Conservation (phyloP, 2,797 vertebrate species). For the Lithobates pipiens region DNA sequence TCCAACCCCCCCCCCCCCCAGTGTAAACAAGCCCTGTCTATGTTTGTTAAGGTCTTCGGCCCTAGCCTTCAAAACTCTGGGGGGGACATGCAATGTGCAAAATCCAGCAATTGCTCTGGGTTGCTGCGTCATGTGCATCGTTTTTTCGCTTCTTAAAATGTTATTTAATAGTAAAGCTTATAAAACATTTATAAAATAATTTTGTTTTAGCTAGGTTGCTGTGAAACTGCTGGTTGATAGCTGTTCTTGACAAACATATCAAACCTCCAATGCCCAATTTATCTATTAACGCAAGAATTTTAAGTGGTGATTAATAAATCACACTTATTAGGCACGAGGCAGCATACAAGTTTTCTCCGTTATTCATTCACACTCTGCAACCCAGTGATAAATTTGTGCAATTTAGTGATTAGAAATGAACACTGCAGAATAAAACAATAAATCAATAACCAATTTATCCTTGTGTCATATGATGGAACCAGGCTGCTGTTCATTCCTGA, state of each 20-base stretch:
- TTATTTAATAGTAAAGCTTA: too few species aligned
- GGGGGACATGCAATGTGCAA: too few species aligned
- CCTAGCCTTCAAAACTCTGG: too few species aligned
- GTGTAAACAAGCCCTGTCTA: too few species aligned
- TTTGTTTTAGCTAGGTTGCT: neutral
- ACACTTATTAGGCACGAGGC: neutral
- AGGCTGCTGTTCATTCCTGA: neutral
- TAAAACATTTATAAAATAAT: too few species aligned
- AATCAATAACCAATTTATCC: conserved; percentile 12
- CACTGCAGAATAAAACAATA: conserved; percentile 3
- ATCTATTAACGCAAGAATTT: neutral
- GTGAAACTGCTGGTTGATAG: neutral
- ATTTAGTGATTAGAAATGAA: conserved; percentile 17
- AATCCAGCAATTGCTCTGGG: too few species aligned
- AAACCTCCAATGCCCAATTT: neutral
- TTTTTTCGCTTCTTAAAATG: too few species aligned
- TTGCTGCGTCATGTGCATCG: too few species aligned
- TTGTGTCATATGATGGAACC: neutral
- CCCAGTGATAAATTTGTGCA: neutral
- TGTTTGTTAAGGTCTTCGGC: too few species aligned
- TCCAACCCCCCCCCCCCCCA: too few species aligned
- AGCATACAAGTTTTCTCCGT: neutral
- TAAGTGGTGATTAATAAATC: conserved; percentile 13
- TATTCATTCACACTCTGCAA: neutral
- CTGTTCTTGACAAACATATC: neutral